Base-by-base conservation (phyloP, 1,140 invertebrate genomes). In the Drosophila sp. region DNA sequence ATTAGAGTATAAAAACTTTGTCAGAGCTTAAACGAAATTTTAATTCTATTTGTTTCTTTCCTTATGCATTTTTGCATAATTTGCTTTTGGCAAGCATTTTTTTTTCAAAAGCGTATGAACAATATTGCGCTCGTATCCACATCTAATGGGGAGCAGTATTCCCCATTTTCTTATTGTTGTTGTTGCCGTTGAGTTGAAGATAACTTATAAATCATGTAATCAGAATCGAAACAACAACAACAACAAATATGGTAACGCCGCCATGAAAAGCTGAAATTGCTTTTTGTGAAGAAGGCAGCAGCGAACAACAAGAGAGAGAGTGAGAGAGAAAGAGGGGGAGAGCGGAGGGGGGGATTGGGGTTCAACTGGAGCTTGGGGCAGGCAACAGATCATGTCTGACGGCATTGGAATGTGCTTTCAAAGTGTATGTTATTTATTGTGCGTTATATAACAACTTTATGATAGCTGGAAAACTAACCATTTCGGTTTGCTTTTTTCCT, bases 191-290 rank as follows among this genome's bases (percentile, higher is more conserved):
- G 40, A 75, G 67, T 72, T 78, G 84, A 86, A 86, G 82, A 87
- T 84, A 89, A 90, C 84, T 80, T 89, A 90, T 89, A 89, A 89
- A 89, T 89, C 85, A 90, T 89, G 73, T 89, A 84, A 89, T 89
- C 84, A 90, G 77, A 85, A 77, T 76, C 69, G 63, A 61, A 65
- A 63, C 32, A 80, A 69, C 61, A 83, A 57, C 61, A 71, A 44
- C 57, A 68, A 60, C 60, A 66, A 75, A 67, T 50, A 75, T 66
- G 74, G 60, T 44, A 79, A 61, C 64, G 72, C 57, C 60, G 70
- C 55, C 76, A 83, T 83, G 83, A 87, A 87, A 86, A 86, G 80
- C 83, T 87, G 84, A 89, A 87, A 87, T 87, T 87, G 83, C 83
- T 87, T 87, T 78, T 72, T 66, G 54, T 76, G 40, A 25, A 61